These are phyloP conservation scores for Bursaphelenchus okinawaensis DNA, from an alignment of 2,888 invertebrate species.

Conservation along the genomic window DNA sequence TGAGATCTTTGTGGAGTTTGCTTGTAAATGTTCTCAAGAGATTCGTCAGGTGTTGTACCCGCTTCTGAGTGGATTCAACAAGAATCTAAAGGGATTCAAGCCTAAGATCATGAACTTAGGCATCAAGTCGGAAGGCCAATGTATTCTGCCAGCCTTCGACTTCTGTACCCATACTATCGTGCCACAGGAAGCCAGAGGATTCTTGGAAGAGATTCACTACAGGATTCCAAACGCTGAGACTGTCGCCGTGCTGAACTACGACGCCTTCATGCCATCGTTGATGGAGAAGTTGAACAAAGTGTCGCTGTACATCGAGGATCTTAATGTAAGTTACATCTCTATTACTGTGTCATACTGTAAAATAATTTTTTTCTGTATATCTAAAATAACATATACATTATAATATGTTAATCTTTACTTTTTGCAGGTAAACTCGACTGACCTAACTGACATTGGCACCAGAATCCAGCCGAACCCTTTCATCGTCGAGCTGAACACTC, in stretches of 20 bases:
- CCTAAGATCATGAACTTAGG: not conserved
- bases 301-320: conserved; percentile 4
- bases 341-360: no score
- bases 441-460: not conserved
- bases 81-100: not conserved
- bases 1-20: not conserved
- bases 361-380: no score
- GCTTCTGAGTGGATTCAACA: not conserved
- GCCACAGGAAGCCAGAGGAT: not conserved
- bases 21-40: not conserved
- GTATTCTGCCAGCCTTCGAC: not conserved
- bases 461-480: not conserved
- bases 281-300: not conserved
- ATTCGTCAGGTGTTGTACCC: not conserved
- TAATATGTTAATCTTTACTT: not conserved
- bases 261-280: conserved; percentile 1
- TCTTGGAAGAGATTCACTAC: conserved; percentile 5
- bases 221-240: conserved; percentile 2
- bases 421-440: not conserved
- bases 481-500: not conserved
- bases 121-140: not conserved
- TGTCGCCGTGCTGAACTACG: conserved; percentile 1
- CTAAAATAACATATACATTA: no score
- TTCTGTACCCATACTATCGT: conserved; percentile 1
- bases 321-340: not conserved